Evolutionary conservation across 1,140 invertebrate species (phyloP).

Genomic region (Adoxophyes honmai): DNA sequence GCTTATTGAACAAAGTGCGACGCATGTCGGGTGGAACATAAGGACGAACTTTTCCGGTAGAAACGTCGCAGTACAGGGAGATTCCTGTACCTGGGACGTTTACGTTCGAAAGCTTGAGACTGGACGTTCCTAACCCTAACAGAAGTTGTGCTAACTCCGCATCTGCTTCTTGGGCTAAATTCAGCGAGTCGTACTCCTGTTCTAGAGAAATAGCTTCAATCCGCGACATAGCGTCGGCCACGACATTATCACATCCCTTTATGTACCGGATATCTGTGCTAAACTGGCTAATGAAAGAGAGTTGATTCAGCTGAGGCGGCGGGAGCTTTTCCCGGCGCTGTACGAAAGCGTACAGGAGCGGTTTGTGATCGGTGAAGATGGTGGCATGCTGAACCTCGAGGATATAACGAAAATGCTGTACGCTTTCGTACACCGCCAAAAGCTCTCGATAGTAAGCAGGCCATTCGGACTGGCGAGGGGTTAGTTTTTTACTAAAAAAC

Average conservation of each 20-base stretch:
- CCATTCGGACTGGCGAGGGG: background rate
- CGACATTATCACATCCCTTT: conserved; percentile 33
- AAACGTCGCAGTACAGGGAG: background rate
- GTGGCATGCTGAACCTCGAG: background rate
- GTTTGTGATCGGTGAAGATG: background rate
- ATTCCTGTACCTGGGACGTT: background rate
- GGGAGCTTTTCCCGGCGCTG: background rate
- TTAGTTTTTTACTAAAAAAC: background rate
- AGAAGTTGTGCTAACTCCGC: background rate
- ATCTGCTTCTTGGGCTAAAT: background rate
- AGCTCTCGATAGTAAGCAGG: background rate
- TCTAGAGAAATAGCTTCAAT: too few species aligned
- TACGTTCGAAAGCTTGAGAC: background rate
- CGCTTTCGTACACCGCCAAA: background rate
- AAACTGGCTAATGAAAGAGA: conserved; percentile 34
- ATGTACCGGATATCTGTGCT: conserved; percentile 24
- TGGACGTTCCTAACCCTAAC: too few species aligned
- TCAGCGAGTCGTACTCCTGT: too few species aligned
- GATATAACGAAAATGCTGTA: background rate
- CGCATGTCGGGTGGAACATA: background rate
- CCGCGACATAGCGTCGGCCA: conserved; percentile 24
- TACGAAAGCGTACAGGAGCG: background rate
- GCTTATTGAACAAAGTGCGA: background rate
- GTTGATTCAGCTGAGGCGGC: background rate
- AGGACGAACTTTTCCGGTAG: background rate